These are phyloP conservation scores for Teinopalpus imperialis DNA, from an alignment of 2,888 invertebrate species.

Conservation along the genomic window DNA sequence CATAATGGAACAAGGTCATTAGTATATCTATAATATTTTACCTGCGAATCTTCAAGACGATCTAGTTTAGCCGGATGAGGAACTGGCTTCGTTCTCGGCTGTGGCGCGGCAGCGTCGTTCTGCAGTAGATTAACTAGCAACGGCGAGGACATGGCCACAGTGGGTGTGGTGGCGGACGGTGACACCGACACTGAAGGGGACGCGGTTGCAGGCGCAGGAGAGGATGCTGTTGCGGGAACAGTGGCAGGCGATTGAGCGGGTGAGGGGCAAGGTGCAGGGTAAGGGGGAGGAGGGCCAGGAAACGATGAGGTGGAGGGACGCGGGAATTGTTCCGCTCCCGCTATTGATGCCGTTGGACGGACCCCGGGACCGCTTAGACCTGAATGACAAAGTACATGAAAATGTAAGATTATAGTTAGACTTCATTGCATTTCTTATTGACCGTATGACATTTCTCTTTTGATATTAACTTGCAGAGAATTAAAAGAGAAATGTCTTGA, in stretches of 20 bases:
- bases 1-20: too few species aligned
- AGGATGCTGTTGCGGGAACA: too few species aligned
- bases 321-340: slow-evolving; percentile 48
- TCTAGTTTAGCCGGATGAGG: slow-evolving; percentile 68
- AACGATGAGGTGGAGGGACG: slow-evolving; percentile 57
- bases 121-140: slow-evolving; percentile 95
- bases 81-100: slow-evolving; percentile 51
- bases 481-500: too few species aligned
- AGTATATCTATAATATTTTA: too few species aligned
- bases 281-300: slow-evolving; percentile 60
- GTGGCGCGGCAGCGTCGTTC: slow-evolving; percentile 85
- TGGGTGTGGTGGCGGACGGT: slow-evolving; percentile 48
- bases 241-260: slow-evolving; percentile 35
- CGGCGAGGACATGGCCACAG: slow-evolving; percentile 92
- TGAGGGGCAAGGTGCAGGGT: slow-evolving; percentile 35
- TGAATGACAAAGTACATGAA: slow-evolving; percentile 28
- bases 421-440: too few species aligned
- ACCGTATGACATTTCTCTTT: too few species aligned
- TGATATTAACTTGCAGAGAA: too few species aligned
- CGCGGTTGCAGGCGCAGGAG: too few species aligned
- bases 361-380: slow-evolving; percentile 42
- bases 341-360: slow-evolving; percentile 39
- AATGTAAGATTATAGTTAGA: too few species aligned
- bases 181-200: slow-evolving; percentile 36
- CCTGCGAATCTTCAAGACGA: slow-evolving; percentile 67